These are phyloP conservation scores for Paraescarpia echinospica DNA, from an alignment of 1,140 invertebrate genomes.

Conservation along the genomic window DNA sequence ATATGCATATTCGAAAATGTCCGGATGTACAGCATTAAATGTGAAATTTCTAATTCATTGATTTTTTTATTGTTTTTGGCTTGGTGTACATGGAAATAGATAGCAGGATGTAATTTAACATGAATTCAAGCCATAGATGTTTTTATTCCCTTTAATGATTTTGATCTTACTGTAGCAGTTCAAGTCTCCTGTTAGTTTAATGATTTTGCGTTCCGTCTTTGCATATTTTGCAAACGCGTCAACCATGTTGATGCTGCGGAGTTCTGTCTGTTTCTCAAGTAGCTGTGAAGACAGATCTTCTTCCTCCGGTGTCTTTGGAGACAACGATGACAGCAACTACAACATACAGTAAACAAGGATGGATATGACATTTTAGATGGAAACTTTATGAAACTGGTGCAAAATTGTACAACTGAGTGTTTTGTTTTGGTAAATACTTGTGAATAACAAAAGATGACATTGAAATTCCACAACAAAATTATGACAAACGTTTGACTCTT, in stretches of 20 bases:
- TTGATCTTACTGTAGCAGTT: slow-evolving; percentile 53
- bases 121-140: too few species aligned
- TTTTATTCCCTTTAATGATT: too few species aligned
- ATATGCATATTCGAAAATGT: too few species aligned
- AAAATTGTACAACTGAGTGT: neutral
- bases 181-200: slow-evolving; percentile 57
- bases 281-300: neutral
- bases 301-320: neutral
- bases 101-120: too few species aligned
- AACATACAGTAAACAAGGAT: neutral
- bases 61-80: too few species aligned
- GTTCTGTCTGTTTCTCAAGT: slow-evolving; percentile 44
- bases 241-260: slow-evolving; percentile 60
- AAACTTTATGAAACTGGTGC: neutral
- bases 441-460: neutral
- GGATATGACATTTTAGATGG: neutral
- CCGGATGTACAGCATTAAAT: too few species aligned
- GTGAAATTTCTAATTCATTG: too few species aligned
- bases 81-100: too few species aligned
- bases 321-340: neutral
- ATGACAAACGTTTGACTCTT: neutral
- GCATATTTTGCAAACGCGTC: slow-evolving; percentile 68
- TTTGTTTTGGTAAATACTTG: neutral
- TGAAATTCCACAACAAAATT: neutral
- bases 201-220: slow-evolving; percentile 62